Evolutionary conservation across 23 tunicate genomes (phyloP).

Genomic region (Trididemnum clinides): DNA sequence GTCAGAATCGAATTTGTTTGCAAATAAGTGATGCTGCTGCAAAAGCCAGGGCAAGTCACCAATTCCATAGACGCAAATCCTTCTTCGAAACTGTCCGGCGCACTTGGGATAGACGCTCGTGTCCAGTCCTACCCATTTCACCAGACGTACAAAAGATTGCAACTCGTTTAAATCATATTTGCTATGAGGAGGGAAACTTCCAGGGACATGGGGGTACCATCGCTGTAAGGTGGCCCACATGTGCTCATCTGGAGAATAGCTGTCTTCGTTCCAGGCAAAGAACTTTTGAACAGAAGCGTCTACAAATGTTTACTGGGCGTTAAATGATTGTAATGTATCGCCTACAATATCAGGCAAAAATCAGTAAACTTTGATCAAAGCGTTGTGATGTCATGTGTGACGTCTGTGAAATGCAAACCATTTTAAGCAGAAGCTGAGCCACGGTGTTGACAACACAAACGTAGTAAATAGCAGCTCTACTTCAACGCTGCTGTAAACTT

Average conservation of each 20-base stretch:
- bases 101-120: slow-evolving; percentile 82
- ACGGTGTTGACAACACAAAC: too few relatives aligned
- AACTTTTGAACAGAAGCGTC: background rate
- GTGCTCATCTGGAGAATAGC: slow-evolving; percentile 96
- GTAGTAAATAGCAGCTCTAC: too few relatives aligned
- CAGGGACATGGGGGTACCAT: slow-evolving; percentile 77
- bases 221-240: slow-evolving; percentile 96
- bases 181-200: slow-evolving; percentile 85
- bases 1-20: slow-evolving; percentile 89
- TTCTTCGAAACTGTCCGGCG: slow-evolving; percentile 62
- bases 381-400: too few relatives aligned
- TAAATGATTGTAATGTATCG: background rate
- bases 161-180: slow-evolving; percentile 93
- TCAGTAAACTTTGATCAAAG: too few relatives aligned
- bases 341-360: too few relatives aligned
- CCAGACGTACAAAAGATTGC: slow-evolving; percentile 59
- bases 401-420: too few relatives aligned
- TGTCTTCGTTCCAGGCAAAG: slow-evolving; percentile 77
- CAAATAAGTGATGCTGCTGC: slow-evolving; percentile 82
- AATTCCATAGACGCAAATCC: slow-evolving; percentile 87
- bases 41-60: slow-evolving; percentile 95
- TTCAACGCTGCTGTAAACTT: too few relatives aligned
- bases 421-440: too few relatives aligned
- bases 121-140: slow-evolving; percentile 89
- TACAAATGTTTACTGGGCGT: background rate